These are phyloP conservation scores for Sarcophaga subvicina DNA, from an alignment of 2,888 invertebrate genomes.

Conservation along the genomic window DNA sequence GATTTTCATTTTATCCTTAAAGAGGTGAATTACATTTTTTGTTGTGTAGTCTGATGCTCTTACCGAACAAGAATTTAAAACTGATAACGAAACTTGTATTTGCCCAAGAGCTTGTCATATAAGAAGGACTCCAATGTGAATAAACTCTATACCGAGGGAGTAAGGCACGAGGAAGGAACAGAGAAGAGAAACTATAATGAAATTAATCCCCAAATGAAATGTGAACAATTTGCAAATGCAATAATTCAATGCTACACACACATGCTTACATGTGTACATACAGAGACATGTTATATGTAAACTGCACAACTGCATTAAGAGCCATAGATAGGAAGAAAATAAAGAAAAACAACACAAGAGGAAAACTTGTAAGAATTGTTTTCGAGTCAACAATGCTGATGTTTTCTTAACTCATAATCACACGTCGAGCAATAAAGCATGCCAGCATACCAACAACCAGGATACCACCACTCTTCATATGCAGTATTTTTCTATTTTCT, in stretches of 20 bases:
- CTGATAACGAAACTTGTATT: not conserved
- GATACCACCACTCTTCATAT: slow-evolving; percentile 8
- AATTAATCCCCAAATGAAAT: slow-evolving; percentile 60
- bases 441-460: not conserved
- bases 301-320: slow-evolving; percentile 46
- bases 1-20: too few relatives aligned
- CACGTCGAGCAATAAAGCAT: slow-evolving; percentile 31
- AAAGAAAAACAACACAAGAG: not conserved
- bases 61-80: not conserved
- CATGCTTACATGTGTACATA: not conserved
- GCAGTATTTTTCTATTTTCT: not conserved
- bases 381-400: slow-evolving; percentile 54
- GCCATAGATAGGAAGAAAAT: not conserved
- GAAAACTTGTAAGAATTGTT: slow-evolving; percentile 54
- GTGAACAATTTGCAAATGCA: slow-evolving; percentile 38
- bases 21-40: too few relatives aligned
- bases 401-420: slow-evolving; percentile 56
- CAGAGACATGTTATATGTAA: slow-evolving; percentile 46
- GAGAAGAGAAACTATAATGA: slow-evolving; percentile 53
- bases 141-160: slow-evolving; percentile 10
- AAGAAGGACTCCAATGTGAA: slow-evolving; percentile 37
- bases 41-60: too few relatives aligned
- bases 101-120: not conserved
- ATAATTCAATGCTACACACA: slow-evolving; percentile 27
- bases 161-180: not conserved